Base-by-base conservation (phyloP, 2,888 invertebrate species). In the Poecilus cupreus region DNA sequence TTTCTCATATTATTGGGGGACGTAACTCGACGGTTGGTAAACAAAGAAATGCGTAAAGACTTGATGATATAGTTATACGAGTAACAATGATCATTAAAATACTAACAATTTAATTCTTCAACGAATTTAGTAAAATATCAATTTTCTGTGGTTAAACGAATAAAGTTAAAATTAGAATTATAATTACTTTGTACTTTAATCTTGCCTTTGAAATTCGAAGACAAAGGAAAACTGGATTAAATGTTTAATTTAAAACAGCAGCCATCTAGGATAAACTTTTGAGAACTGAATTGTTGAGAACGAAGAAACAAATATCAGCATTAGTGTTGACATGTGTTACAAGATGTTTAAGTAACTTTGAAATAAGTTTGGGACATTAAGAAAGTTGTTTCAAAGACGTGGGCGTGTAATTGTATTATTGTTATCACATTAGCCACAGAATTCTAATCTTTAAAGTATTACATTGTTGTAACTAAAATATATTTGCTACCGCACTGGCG, bases 151-250 rank as follows among this genome's bases (percentile, higher is more conserved):
- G n/a, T 3, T 43, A 43, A 43, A 60, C 26, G n/a, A 10, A 60
- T 43, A 60, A 60, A 26, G 60, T 60, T 60, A 24, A 60, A 60
- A 60, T 60, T 60, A 60, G 60, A 26, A 26, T 60, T 26, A 60
- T 60, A 60, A 57, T 57, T 57, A n/a, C 24, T 57, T 57, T 24
- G 24, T 57, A n/a, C 24, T 57, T 57, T 24, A 57, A 57, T 57
- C 22, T 54, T 54, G 18, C 20, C 51, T 60, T 60, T 60, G 26
- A 43, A 43, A 43, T 43, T 43, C n/a, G n/a, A 60, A 60, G 26
- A 22, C 60, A 54, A 32, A 18, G 54, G 10, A 2, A 51, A 51
- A 51, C 2, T 3, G 5, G 32, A 32, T 43, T 39, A n/a, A 39
- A 22, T 57, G 13, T 60, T 24, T 32, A 60, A 60, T 60, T 24